These are phyloP conservation scores for Graptemys geographica DNA, from an alignment of 2,797 vertebrate species.

Conservation along the genomic window DNA sequence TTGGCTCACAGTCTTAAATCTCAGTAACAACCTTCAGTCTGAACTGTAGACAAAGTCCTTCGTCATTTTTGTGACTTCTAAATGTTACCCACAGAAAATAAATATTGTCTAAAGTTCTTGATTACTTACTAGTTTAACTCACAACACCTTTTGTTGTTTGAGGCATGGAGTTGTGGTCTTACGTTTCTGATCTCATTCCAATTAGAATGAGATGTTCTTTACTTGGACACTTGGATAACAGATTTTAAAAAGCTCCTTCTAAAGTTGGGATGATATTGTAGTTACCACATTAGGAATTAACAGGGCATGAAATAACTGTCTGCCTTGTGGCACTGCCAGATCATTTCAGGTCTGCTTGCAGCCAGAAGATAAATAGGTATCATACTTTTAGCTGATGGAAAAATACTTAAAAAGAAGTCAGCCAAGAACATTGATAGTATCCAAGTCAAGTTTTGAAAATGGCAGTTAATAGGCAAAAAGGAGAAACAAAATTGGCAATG, in stretches of 20 bases:
- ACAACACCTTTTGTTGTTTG: accelerated
- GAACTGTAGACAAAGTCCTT: neutral
- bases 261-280: slow-evolving; percentile 88
- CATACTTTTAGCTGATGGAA: slow-evolving; percentile 69
- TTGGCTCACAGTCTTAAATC: accelerated
- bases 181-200: slow-evolving; percentile 33
- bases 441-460: slow-evolving; percentile 50
- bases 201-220: slow-evolving; percentile 54
- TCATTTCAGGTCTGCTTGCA: slow-evolving; percentile 87
- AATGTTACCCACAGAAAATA: neutral
- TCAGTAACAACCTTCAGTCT: accelerated
- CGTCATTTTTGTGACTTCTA: neutral
- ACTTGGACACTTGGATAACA: slow-evolving; percentile 60
- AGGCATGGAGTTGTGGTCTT: accelerated
- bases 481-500: neutral
- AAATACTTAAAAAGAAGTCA: slow-evolving; percentile 60
- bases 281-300: slow-evolving; percentile 94
- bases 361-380: slow-evolving; percentile 89
- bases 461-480: neutral
- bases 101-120: neutral
- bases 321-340: slow-evolving; percentile 89
- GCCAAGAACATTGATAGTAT: slow-evolving; percentile 37
- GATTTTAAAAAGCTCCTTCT: slow-evolving; percentile 72
- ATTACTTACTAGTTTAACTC: neutral
- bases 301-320: slow-evolving; percentile 97